Evolutionary conservation across 1,140 invertebrate species (phyloP).

Genomic region (Proales similis): DNA sequence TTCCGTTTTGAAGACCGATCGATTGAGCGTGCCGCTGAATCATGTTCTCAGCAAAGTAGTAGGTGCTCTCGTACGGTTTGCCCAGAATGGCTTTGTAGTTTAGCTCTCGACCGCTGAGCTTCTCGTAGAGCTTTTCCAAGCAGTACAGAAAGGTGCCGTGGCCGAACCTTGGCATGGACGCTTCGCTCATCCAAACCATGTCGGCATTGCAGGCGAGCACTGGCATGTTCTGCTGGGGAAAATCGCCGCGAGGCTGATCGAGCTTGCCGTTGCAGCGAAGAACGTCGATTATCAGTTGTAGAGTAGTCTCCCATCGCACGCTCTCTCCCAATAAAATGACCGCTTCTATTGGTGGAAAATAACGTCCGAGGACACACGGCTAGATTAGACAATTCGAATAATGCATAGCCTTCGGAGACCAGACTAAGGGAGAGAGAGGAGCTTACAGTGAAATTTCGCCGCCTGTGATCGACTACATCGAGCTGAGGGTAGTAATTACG

Average conservation of each 20-base stretch:
- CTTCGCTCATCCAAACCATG: slow-evolving; percentile 52
- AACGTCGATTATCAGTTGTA: slow-evolving; percentile 64
- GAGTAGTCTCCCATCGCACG: slow-evolving; percentile 51
- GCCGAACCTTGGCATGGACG: slow-evolving; percentile 52
- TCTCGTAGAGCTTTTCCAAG: slow-evolving; percentile 51
- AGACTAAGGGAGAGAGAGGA: slow-evolving; percentile 8
- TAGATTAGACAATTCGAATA: slow-evolving; percentile 39
- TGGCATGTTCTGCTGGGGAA: slow-evolving; percentile 41
- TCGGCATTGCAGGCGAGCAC: slow-evolving; percentile 54
- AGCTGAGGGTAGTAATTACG: slow-evolving; percentile 60
- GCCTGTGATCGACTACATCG: slow-evolving; percentile 63
- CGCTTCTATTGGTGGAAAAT: slow-evolving; percentile 51
- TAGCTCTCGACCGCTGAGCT: slow-evolving; percentile 49
- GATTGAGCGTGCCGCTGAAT: slow-evolving; percentile 45
- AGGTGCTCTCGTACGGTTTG: slow-evolving; percentile 53
- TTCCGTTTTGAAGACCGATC: slow-evolving; percentile 43
- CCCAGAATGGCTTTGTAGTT: slow-evolving; percentile 51
- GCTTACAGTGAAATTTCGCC: slow-evolving; percentile 54
- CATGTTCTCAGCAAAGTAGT: slow-evolving; percentile 50
- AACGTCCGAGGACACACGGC: slow-evolving; percentile 56
- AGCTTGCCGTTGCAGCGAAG: slow-evolving; percentile 61
- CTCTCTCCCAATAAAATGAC: slow-evolving; percentile 52
- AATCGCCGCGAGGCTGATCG: slow-evolving; percentile 2
- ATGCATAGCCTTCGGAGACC: background rate
- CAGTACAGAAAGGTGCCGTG: slow-evolving; percentile 52